Base-by-base conservation (phyloP, 2,113 vertebrate species). In the Spizaetus ornatus region DNA sequence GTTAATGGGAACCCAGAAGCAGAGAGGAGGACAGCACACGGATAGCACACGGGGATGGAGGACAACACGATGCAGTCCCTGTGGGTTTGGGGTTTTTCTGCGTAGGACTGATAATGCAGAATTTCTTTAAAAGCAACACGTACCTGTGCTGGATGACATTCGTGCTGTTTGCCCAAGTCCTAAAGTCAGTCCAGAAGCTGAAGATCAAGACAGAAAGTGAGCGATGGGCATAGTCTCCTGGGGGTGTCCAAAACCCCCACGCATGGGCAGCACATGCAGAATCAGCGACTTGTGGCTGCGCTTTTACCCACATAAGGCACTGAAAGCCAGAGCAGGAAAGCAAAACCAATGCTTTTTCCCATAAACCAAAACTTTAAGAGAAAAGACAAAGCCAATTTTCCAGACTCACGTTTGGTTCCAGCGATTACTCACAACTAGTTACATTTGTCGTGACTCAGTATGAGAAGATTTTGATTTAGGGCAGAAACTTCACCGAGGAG, bases 241-340 rank as follows among this genome's bases (percentile, higher is more conserved):
- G 10, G 12, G 31, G 15, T 53, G 31, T 43, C 16, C 31, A 74
- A 42, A 47, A 34, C 22, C 19, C 47, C 19, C 48, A 5, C 0
- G 0, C 48, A 17, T 1, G 0, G 11, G 48, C 88, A 82, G 65
- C 70, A 16, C 48, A n/a, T 0, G 1, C 23, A 63, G 50, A 10
- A 55, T 25, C 69, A 36, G 52, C 0, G 0, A 25, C 31, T 47
- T 2, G 0, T 2, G 56, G 47, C 61, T 59, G 50, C 3, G 4
- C 56, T 82, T 63, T 55, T 21, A 72, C 76, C 45, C 58, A 31
- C 58, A 1, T 13, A 6, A 9, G 32, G 50, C 34, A 3, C 71
- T 0, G 10, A 58, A 62, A 82, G 27, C 45, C 82, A 58, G 82
- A 45, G 53, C 26, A 52, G 8, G 3, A 40, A 69, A 88, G 27